A percentile compares a stretch with the other conserved stretches of the same genome.
These are phyloP conservation scores for Notothenia rossii DNA, from an alignment of 2,113 vertebrate species.

Conservation along the genomic window DNA sequence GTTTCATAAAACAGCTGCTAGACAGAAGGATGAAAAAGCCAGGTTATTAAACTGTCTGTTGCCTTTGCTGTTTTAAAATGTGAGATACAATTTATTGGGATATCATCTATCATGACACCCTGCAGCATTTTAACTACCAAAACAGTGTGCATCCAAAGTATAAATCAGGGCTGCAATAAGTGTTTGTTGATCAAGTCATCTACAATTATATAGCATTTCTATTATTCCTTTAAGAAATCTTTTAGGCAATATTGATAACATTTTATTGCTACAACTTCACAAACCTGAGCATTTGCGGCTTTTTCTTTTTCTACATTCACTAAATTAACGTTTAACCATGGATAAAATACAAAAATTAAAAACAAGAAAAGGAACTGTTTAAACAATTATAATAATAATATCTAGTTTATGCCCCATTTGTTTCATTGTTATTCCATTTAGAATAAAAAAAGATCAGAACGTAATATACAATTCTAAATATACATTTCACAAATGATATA, in stretches of 20 bases:
- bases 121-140: background rate
- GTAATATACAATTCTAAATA: background rate
- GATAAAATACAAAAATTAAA: too few relatives aligned
- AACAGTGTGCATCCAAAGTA: background rate
- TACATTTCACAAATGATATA: background rate
- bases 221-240: background rate
- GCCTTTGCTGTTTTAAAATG: conserved; percentile 4
- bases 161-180: background rate
- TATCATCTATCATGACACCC: background rate
- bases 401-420: background rate
- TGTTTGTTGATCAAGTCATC: background rate
- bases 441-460: background rate
- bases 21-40: conserved; percentile 26
- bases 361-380: background rate
- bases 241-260: background rate
- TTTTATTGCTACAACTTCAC: background rate
- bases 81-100: background rate
- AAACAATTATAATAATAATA: background rate
- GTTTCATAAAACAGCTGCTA: conserved; percentile 26
- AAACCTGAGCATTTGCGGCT: background rate
- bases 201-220: background rate
- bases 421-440: background rate
- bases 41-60: conserved; percentile 11
- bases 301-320: background rate
- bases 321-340: too few relatives aligned